These are phyloP conservation scores for Semotilus atromaculatus DNA, from an alignment of 2,797 vertebrate genomes.

Conservation along the genomic window DNA sequence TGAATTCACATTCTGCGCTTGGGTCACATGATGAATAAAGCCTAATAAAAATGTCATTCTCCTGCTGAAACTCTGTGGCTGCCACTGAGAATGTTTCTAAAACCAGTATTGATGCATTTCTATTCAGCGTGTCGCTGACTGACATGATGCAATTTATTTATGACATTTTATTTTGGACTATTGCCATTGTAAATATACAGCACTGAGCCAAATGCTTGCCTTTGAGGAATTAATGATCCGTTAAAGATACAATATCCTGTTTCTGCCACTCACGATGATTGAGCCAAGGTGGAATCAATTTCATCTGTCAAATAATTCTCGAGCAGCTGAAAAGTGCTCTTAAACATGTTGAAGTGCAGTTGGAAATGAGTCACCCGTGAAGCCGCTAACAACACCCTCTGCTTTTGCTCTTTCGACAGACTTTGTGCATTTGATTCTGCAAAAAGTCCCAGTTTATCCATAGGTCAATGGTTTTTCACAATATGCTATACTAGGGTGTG, in stretches of 20 bases:
- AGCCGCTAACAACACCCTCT: conserved; percentile 14
- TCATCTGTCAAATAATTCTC: conserved; percentile 34
- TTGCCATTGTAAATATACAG: conserved; percentile 40
- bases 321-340: conserved; percentile 12
- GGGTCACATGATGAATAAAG: conserved; percentile 40
- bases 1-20: conserved; percentile 39
- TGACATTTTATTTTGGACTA: conserved; percentile 40
- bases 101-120: conserved; percentile 25
- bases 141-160: conserved; percentile 37
- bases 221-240: conserved; percentile 51
- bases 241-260: conserved; percentile 56
- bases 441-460: neutral
- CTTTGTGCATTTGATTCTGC: conserved; percentile 8
- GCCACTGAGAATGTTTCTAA: conserved; percentile 8
- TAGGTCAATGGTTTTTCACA: neutral
- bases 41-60: conserved; percentile 45
- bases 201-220: conserved; percentile 23
- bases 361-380: conserved; percentile 33
- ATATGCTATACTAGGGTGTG: neutral
- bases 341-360: conserved; percentile 28
- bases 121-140: conserved; percentile 11
- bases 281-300: conserved; percentile 45
- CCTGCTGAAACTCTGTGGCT: conserved; percentile 5
- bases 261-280: conserved; percentile 47
- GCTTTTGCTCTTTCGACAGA: conserved; percentile 6